A percentile compares a stretch with the other conserved stretches of the same genome.
Evolutionary conservation across 2,113 vertebrate species (phyloP).

Genomic region (Ictidomys tridecemlineatus): DNA sequence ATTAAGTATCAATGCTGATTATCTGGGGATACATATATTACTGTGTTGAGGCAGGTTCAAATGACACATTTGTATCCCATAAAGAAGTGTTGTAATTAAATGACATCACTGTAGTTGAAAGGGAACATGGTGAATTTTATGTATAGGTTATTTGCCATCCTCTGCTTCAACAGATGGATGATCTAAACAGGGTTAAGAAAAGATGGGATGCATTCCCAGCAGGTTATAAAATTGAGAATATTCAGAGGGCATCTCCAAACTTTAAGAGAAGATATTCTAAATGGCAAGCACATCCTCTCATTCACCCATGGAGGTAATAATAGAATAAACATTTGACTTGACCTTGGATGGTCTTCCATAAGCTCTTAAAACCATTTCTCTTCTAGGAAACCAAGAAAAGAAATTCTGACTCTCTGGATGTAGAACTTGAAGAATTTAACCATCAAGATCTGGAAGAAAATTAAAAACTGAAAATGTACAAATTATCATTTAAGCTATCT

Average conservation of each 20-base stretch:
- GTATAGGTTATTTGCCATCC: background rate
- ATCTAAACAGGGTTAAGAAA: background rate
- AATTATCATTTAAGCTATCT: constrained; percentile 10
- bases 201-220: background rate
- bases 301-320: background rate
- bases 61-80: background rate
- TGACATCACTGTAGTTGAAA: background rate
- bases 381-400: constrained; percentile 81
- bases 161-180: background rate
- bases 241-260: background rate
- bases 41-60: background rate
- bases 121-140: background rate
- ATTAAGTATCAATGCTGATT: background rate
- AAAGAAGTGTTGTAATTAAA: background rate
- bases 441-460: constrained; percentile 60
- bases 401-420: constrained; percentile 31
- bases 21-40: no score
- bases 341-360: background rate
- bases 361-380: constrained; percentile 71
- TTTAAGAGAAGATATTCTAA: background rate
- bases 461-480: constrained; percentile 42
- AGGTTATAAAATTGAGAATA: background rate
- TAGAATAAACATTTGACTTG: background rate
- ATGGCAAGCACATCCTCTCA: background rate
- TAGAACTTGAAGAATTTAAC: constrained; percentile 71